Percentiles rank a stretch among this genome's conserved stretches.
Conservation (phyloP, 2,113 vertebrate species). For the Pycnonotus jocosus region DNA sequence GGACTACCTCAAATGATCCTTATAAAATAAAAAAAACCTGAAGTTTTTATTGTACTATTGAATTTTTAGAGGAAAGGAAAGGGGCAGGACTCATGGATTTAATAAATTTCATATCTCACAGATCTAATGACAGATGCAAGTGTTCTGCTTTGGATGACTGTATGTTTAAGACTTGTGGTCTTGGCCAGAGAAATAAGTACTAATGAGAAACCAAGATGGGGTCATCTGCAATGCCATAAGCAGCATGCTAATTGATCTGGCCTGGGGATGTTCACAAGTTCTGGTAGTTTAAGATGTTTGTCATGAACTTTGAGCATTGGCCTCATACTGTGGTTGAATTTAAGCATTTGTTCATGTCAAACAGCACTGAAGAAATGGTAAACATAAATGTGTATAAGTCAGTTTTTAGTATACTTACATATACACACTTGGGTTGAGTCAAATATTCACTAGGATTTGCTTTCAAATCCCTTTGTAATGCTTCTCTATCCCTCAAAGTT, state of each 20-base stretch:
- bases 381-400: neutral
- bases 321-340: neutral
- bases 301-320: neutral
- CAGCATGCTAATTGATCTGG: neutral
- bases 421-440: accelerated
- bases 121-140: neutral
- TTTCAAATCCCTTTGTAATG: neutral
- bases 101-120: neutral
- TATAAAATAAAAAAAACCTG: neutral
- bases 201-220: neutral
- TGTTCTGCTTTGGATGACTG: neutral
- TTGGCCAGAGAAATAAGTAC: neutral
- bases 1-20: constrained; percentile 29
- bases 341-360: neutral
- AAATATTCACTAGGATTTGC: neutral
- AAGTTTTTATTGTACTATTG: constrained; percentile 21
- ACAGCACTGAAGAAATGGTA: neutral
- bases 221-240: neutral
- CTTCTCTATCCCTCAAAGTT: neutral
- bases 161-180: neutral
- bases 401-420: neutral
- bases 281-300: neutral
- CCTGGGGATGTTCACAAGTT: neutral
- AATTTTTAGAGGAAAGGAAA: neutral
- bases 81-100: neutral